These are phyloP conservation scores for Cynodonichthys magdalenae DNA, from an alignment of 2,797 vertebrate species.

Conservation along the genomic window DNA sequence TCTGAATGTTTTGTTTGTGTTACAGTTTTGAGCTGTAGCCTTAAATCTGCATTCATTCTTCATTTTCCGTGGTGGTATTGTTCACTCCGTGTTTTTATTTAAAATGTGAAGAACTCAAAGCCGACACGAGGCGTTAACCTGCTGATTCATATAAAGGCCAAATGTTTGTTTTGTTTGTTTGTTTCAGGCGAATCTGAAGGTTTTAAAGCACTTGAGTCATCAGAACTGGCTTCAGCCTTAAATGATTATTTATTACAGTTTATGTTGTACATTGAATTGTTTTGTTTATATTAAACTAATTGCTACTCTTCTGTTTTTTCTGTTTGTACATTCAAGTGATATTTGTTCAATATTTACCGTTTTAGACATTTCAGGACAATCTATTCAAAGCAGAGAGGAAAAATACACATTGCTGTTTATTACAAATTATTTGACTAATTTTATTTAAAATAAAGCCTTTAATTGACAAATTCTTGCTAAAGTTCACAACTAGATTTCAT, in stretches of 20 bases:
- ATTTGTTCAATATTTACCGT: not conserved
- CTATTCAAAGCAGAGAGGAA: too few species aligned
- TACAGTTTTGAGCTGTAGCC: constrained; percentile 49
- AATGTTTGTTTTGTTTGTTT: constrained; percentile 1
- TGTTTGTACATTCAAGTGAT: not conserved
- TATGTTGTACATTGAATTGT: constrained; percentile 63
- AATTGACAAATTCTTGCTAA: too few species aligned
- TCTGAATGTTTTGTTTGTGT: constrained; percentile 34
- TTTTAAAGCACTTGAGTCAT: constrained; percentile 60
- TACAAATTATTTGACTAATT: too few species aligned
- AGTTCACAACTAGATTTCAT: too few species aligned
- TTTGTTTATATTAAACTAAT: constrained; percentile 76
- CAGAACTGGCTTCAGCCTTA: constrained; percentile 68
- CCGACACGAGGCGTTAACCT: constrained; percentile 13
- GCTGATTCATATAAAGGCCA: constrained; percentile 31
- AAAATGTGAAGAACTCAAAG: constrained; percentile 22
- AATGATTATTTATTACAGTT: constrained; percentile 59
- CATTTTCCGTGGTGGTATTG: constrained; percentile 23
- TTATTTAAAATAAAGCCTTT: too few species aligned
- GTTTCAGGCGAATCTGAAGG: constrained; percentile 24
- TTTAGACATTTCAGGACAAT: too few species aligned
- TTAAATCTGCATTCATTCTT: constrained; percentile 42
- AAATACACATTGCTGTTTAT: too few species aligned
- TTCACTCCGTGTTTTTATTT: constrained; percentile 24
- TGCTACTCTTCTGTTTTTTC: constrained; percentile 33